Base-by-base conservation (phyloP, 2,113 vertebrate species). In the Seriola rivoliana region DNA sequence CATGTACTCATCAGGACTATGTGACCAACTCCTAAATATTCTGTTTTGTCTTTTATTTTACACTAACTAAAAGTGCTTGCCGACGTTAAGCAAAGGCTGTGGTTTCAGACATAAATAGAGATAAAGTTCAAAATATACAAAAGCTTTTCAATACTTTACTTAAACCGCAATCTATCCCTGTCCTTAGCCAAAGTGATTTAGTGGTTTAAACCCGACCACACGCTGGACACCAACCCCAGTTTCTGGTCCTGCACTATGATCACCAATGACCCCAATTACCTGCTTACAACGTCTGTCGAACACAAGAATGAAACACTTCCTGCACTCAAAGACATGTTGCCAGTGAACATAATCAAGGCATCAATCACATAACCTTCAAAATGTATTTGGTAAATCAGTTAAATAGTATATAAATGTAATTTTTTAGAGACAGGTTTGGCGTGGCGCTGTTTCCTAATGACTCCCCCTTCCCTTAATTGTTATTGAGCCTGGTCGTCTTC, bases 401-500 rank as follows among this genome's bases (percentile, higher is more conserved):
- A 7, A 29, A 10, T 19, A 3, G 7, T 63, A 16, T 40, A 32
- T 32, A 29, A 62, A 32, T 36, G 5, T n/a, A 0, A 19, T 36
- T 25, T 38, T 60, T 6, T 34, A 4, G 8, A 46, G n/a, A 17
- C 9, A 6, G 2, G 13, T 0, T 36, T 46, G 5, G 11, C 58
- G n/a, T 58, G 23, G 23, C 3, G 3, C 36, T 40, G 50, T 73
- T 57, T 58, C 52, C 34, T 40, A 12, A 38, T 29, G 12, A 63
- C 14, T 74, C 40, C 73, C 16, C 4, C 23, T 29, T 44, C 25
- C 13, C 8, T 25, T 50, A 23, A 57, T 54, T 46, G 17, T 40
- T 42, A 58, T 48, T 80, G 69, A 85, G 21, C 55, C 14, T 36
- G 34, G 17, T 8, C 50, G 69, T 65, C 29, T 1, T 8, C 50